A percentile compares a stretch with the other conserved stretches of the same genome.
Evolutionary conservation across 2,888 invertebrate species (phyloP).

Genomic region (Apomyelois bistriatella): DNA sequence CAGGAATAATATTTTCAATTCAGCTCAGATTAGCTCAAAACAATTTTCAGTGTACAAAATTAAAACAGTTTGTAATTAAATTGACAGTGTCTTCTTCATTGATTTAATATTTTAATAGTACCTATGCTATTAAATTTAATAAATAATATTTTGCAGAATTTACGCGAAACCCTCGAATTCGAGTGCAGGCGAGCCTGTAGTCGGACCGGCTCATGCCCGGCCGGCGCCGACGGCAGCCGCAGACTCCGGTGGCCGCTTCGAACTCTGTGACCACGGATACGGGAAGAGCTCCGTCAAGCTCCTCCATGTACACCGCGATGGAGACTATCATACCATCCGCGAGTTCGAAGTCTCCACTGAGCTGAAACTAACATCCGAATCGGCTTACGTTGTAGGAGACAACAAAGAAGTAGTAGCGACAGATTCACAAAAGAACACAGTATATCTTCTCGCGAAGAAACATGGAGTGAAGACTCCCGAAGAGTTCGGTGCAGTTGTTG

Average conservation of each 20-base stretch:
- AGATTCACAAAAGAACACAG: conserved; percentile 91
- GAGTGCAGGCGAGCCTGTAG: conserved; percentile 43
- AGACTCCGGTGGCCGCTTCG: conserved; percentile 76
- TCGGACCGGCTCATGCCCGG: conserved; percentile 24
- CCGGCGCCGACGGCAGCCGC: conserved; percentile 55
- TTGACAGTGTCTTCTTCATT: too few species aligned
- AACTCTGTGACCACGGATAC: conserved; percentile 83
- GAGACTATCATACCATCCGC: conserved; percentile 83
- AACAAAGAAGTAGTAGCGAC: conserved; percentile 90
- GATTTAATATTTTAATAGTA: too few species aligned
- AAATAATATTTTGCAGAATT: conserved; percentile 51
- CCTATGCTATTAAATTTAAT: too few species aligned
- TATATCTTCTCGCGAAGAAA: conserved; percentile 88
- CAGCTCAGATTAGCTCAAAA: too few species aligned
- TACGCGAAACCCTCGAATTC: conserved; percentile 74
- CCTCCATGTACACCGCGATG: conserved; percentile 84
- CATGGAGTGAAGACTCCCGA: conserved; percentile 88
- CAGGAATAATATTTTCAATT: too few species aligned
- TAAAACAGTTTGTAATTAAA: too few species aligned
- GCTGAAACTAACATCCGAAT: conserved; percentile 83
- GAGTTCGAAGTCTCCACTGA: conserved; percentile 87
- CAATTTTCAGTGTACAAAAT: too few species aligned
- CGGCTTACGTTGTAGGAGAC: conserved; percentile 87
- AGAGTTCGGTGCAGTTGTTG: conserved; percentile 86
- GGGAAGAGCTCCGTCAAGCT: conserved; percentile 89